A percentile compares a stretch with the other conserved stretches of the same genome.
phyloP scores from a whole-genome alignment of 2,797 vertebrate species.

The Avahi laniger region DNA sequence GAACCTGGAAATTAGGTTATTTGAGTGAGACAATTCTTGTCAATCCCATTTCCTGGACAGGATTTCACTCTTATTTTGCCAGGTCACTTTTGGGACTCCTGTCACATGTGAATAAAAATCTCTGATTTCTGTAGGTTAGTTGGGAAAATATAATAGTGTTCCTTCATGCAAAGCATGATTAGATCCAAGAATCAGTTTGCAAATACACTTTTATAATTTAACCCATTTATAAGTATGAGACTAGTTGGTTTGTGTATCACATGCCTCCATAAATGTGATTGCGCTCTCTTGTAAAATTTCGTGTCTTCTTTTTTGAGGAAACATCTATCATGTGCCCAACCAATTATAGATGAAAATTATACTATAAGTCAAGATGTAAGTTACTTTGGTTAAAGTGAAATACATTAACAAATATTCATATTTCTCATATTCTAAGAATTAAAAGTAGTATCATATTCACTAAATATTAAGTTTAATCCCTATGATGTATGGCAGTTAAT shows the following conservation, averaged over 20 bases:
- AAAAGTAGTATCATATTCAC: not conserved
- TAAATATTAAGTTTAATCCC: not conserved
- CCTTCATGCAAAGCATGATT: not conserved
- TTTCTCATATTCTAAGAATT: not conserved
- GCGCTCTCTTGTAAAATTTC: not conserved
- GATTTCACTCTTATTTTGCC: not conserved
- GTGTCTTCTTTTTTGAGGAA: not conserved
- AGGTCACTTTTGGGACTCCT: not conserved
- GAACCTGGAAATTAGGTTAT: not conserved
- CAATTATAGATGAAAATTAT: not conserved
- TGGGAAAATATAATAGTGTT: not conserved
- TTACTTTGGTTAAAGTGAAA: conserved; percentile 3
- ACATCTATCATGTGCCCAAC: not conserved
- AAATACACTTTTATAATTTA: not conserved
- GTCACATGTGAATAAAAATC: not conserved
- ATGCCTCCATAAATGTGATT: not conserved
- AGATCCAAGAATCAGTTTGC: not conserved
- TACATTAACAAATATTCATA: not conserved
- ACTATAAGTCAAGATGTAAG: not conserved
- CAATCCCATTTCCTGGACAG: not conserved
- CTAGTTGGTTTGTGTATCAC: not conserved
- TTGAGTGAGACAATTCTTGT: not conserved
- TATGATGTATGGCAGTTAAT: not conserved
- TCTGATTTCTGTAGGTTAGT: not conserved
- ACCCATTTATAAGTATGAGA: not conserved